phyloP scores from a whole-genome alignment of 2,888 invertebrate species.

The Drosophila melanosoma region DNA sequence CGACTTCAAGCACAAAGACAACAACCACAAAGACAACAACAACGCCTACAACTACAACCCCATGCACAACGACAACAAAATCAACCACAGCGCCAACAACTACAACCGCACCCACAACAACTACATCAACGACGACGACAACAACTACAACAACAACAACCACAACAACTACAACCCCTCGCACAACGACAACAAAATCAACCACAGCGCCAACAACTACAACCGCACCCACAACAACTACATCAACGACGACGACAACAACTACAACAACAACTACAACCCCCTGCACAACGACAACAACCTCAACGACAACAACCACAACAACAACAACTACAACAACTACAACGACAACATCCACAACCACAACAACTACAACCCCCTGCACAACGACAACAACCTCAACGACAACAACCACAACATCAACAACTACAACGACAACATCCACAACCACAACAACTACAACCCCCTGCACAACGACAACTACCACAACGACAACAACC shows the following conservation, averaged over 20 bases:
- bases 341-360: conserved; percentile 5
- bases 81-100: conserved; percentile 7
- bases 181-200: neutral
- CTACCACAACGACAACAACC: neutral
- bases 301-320: neutral
- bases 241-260: conserved; percentile 1
- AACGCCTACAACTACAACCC: conserved; percentile 10
- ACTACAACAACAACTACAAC: neutral
- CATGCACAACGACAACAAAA: neutral
- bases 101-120: neutral
- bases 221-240: neutral
- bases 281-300: neutral
- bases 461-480: neutral
- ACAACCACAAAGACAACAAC: too few relatives aligned
- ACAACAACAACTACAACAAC: conserved; percentile 14
- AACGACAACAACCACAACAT: conserved; percentile 6
- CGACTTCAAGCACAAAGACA: neutral
- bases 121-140: neutral
- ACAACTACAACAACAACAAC: too few relatives aligned
- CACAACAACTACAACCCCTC: neutral
- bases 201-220: conserved; percentile 3
- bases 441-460: conserved; percentile 5
- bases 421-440: conserved; percentile 12
- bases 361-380: conserved; percentile 5
- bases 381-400: conserved; percentile 2